Base-by-base conservation (phyloP, 2,113 vertebrate genomes). In the Climacteris rufus region DNA sequence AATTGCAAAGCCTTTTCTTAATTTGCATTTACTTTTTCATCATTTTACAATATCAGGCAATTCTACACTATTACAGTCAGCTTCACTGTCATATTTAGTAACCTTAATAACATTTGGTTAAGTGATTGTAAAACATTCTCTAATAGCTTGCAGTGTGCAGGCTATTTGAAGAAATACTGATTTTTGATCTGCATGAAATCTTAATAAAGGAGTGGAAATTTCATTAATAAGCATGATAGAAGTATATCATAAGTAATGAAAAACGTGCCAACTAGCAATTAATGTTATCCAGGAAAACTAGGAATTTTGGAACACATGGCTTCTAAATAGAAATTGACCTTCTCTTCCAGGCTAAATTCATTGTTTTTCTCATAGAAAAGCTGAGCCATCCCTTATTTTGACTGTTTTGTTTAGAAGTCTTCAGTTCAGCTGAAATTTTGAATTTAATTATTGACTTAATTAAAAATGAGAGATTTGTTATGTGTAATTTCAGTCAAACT, bases 141-240 rank as follows among this genome's bases (percentile, higher is more conserved):
- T 19, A 49, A 23, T 21, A 50, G 3, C 59, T 89, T 33, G 20
- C 40, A 25, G 10, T 39, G 44, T 39, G 18, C 15, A 74, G 25
- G 31, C 7, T 78, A 22, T 56, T 78, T 6, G 2, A 44, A 86
- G 16, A 42, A 79, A 78, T 59, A 20, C 16, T 23, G 18, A 28
- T 8, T 81, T 88, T 59, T 35, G 12, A 3, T 49, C 28, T 81
- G 19, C 15, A 37, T 27, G 19, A 37, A 82, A 44, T 63, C 9
- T 72, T 63, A 63, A 27, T 77, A 39, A 72, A 39, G 27, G 27
- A 72, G 11, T 44, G 13, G 21, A 72, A 88, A 28, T 5, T 16
- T 28, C 1, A 33, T 31, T 66, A 42, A 53, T n/a, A 42, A 42
- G 5, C 1, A 2, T 27, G 5, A 11, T 39, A 52, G 5, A 3